Evolutionary conservation across 30 jellyfish, hydroid and myxozoan species (phyloP), one percentile per base, ranked within the genome.

Genomic region (Pelagia noctiluca): DNA sequence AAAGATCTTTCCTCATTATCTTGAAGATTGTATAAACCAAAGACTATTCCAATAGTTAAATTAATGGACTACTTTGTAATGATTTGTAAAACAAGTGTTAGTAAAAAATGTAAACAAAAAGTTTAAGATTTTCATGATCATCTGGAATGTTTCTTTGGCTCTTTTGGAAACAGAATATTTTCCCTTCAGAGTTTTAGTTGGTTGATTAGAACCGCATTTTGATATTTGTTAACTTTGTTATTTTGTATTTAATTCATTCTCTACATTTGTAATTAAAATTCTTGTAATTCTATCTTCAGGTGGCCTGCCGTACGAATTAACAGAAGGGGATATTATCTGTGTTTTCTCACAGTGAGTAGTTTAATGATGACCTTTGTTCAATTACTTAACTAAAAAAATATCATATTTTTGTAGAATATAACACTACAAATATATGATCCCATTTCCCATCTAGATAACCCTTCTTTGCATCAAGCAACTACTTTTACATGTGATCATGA

Each of bases 321-420:
- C 97, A 33, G 98, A 92, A 78, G 98, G 98, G 23, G 98, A 92
- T 63, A 77, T 92, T 2, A 75, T 92, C 0, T 87, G 97, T 65
- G 98, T 92, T 16, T 92, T 92, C 76, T 92, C 98, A 25, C 98
- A 92, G 98, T 92, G 76, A 86, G 97, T 85, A 11, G 23, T 0
- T 3, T 12, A 64, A 16, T 10, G 33, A 25, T n/a, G 33, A 1
- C 16, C 18, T 67, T 63, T 3, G 8, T n/a, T 63, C 1, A 12
- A 57, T 57, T 31, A 12, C 5, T 57, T 22, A 22, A 22, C 11
- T 57, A 7, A 57, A 12, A 12, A 22, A 57, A 5, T 57, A 11
- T 57, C 28, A 57, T 22, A 12, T 57, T 16, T 3, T 53, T 13
- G 26, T 3, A 53, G 26, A 3, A 5, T 53, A 16, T 4, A 4